phyloP scores from a whole-genome alignment of 2,113 vertebrate genomes.

The Toxotes jaculatrix region DNA sequence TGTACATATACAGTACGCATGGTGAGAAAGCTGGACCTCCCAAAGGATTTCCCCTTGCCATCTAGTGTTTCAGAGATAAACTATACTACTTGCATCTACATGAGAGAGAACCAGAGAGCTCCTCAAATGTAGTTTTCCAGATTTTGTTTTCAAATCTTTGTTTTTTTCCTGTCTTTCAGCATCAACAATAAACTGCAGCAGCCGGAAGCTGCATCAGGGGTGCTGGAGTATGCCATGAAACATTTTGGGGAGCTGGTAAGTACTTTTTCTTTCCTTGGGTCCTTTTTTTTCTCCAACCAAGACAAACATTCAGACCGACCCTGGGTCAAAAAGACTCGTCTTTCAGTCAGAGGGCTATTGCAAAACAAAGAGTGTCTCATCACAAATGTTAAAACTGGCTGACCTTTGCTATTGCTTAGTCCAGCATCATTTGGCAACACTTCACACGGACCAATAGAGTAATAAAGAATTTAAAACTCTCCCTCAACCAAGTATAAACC shows the following conservation, averaged over 20 bases:
- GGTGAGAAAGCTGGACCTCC: no score
- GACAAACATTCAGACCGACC: no score
- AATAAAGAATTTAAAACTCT: not conserved
- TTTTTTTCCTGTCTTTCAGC: conserved; percentile 81
- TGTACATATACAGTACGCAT: no score
- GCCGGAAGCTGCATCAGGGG: conserved; percentile 96
- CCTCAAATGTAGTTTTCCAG: not conserved
- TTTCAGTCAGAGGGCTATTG: no score
- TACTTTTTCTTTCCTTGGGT: conserved; percentile 9
- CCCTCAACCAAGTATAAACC: not conserved
- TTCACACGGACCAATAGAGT: no score
- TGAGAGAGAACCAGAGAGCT: conserved; percentile 3
- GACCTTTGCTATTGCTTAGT: no score
- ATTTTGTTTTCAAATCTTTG: conserved; percentile 19
- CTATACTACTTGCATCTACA: not conserved
- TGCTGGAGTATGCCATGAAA: conserved; percentile 98
- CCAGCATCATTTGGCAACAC: no score
- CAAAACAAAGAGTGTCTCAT: no score
- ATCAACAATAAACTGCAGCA: conserved; percentile 99
- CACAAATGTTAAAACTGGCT: no score
- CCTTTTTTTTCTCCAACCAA: not conserved
- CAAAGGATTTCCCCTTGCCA: not conserved
- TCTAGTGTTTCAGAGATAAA: not conserved
- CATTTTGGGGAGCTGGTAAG: conserved; percentile 98
- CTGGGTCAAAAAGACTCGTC: no score